Evolutionary conservation across 2,113 vertebrate species (phyloP).

Genomic region (Thamnophis sirtalis): DNA sequence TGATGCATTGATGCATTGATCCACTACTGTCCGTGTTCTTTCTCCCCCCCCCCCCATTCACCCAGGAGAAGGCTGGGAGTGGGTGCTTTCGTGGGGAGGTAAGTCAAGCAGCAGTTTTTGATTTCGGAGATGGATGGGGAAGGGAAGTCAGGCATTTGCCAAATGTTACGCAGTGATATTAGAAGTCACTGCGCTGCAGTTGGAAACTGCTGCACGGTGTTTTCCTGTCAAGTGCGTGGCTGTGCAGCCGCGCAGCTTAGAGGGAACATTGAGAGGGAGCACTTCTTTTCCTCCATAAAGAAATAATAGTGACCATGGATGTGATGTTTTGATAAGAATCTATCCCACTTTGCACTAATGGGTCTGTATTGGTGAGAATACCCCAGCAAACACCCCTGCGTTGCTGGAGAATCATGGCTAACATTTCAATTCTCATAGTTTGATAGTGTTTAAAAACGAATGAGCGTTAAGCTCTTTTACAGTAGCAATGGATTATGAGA

Average conservation of each 20-base stretch:
- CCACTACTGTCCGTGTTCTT: neutral
- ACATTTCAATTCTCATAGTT: neutral
- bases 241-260: too few species aligned
- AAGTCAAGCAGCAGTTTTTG: too few species aligned
- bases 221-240: too few species aligned
- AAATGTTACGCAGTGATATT: too few species aligned
- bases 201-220: too few species aligned
- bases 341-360: neutral
- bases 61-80: too few species aligned
- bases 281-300: neutral
- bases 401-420: neutral
- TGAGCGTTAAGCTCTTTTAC: neutral
- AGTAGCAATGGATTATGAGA: neutral
- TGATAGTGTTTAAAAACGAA: neutral
- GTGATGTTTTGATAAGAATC: slow-evolving; percentile 17
- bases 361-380: neutral
- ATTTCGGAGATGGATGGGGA: too few species aligned
- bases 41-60: too few species aligned
- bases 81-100: too few species aligned
- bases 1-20: neutral
- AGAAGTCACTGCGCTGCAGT: too few species aligned
- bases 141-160: too few species aligned
- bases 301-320: neutral
- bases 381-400: neutral
- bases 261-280: too few species aligned